Evolutionary conservation across 1,140 invertebrate species (phyloP).

Genomic region (Solen grandis): DNA sequence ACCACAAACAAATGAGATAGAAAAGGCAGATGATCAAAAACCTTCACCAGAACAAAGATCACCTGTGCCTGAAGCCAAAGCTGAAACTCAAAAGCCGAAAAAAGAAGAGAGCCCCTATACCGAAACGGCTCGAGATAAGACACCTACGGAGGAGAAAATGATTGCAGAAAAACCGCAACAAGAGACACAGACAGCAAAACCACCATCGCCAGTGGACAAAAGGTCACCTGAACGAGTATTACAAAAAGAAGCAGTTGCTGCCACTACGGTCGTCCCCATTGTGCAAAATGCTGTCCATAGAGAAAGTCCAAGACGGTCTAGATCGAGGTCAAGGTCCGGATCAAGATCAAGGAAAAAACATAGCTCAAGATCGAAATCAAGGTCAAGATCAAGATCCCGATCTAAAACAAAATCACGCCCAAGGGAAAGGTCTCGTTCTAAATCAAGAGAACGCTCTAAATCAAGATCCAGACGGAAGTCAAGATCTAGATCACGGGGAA

Average conservation of each 20-base stretch:
- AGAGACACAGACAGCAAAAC: too few relatives aligned
- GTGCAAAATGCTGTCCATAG: slow-evolving; percentile 28
- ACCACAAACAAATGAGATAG: too few relatives aligned
- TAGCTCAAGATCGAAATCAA: neutral
- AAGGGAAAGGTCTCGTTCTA: neutral
- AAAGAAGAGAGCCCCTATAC: slow-evolving; percentile 1
- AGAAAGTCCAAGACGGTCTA: neutral
- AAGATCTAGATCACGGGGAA: slow-evolving; percentile 3
- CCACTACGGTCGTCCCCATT: slow-evolving; percentile 13
- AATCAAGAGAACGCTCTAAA: neutral
- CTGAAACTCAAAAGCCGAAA: slow-evolving; percentile 25
- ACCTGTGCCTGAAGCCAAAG: slow-evolving; percentile 2
- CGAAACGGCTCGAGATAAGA: neutral
- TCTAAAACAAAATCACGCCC: neutral
- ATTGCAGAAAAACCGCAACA: slow-evolving; percentile 1
- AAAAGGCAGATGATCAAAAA: neutral
- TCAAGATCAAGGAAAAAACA: slow-evolving; percentile 8
- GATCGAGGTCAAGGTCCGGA: neutral
- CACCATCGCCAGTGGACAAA: too few relatives aligned
- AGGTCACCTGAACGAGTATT: too few relatives aligned
- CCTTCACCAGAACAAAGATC: slow-evolving; percentile 5
- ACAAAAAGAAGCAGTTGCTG: too few relatives aligned
- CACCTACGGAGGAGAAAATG: neutral
- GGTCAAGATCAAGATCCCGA: neutral
- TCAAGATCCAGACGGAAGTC: neutral